These are phyloP conservation scores for Rhincodon typus DNA, from an alignment of 2,797 vertebrate genomes.

Conservation along the genomic window DNA sequence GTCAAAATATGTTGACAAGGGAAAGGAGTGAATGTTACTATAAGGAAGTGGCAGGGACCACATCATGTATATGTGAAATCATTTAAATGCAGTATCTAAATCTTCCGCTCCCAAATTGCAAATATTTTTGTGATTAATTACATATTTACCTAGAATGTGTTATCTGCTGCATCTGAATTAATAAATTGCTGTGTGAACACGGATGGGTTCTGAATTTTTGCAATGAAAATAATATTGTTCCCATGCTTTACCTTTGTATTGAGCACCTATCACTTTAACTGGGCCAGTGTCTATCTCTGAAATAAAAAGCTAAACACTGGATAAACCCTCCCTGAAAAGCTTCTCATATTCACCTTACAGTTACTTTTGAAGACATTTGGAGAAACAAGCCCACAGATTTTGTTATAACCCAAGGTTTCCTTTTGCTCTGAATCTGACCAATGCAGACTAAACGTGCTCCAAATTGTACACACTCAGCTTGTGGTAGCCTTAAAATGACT, in stretches of 20 bases:
- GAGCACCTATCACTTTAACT: neutral
- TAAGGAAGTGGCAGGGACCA: neutral
- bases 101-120: neutral
- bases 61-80: neutral
- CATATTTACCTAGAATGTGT: too few species aligned
- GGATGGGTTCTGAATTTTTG: neutral
- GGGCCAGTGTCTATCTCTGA: neutral
- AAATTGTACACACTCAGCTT: neutral
- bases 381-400: neutral
- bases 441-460: neutral
- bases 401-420: neutral
- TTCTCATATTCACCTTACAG: too few species aligned
- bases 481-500: neutral
- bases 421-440: neutral
- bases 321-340: neutral
- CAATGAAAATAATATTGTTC: neutral
- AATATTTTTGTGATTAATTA: neutral
- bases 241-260: too few species aligned
- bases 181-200: neutral
- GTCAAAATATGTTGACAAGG: neutral
- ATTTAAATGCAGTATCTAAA: neutral
- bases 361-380: neutral
- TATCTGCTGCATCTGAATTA: neutral
- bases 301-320: neutral
- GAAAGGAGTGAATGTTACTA: neutral